Percentiles rank a stretch among this genome's conserved stretches.
Evolutionary conservation across 2,797 vertebrate genomes (phyloP).

Genomic region (Gymnopithys bicolor): DNA sequence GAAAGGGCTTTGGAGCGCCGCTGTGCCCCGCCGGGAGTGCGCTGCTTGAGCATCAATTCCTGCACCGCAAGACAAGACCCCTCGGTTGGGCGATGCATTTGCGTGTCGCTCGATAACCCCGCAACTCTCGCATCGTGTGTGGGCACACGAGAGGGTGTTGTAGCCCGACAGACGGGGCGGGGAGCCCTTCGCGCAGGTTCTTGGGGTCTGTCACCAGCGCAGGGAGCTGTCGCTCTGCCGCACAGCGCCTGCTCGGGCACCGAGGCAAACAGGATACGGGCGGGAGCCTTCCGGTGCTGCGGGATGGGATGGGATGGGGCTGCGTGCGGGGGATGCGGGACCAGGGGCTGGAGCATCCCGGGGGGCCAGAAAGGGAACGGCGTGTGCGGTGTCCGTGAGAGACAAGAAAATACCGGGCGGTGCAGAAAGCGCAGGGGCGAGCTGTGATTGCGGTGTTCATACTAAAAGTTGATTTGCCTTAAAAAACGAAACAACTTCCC

Average conservation of each 20-base stretch:
- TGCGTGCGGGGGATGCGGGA: not conserved
- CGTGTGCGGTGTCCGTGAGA: rapidly evolving
- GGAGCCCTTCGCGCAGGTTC: not conserved
- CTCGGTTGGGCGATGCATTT: rapidly evolving
- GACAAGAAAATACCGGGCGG: rapidly evolving
- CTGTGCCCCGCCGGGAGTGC: not conserved
- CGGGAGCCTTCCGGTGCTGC: not conserved
- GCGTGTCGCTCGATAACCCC: rapidly evolving
- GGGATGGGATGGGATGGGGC: no score
- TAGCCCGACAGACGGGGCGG: rapidly evolving
- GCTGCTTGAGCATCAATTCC: not conserved
- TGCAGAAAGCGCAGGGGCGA: not conserved
- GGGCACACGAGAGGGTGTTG: rapidly evolving
- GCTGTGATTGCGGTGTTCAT: not conserved
- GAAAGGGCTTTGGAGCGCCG: not conserved
- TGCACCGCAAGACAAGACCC: rapidly evolving
- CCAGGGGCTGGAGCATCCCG: not conserved
- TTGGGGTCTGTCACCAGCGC: rapidly evolving
- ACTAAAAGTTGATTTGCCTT: rapidly evolving
- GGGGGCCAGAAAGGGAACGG: not conserved
- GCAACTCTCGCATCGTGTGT: not conserved
- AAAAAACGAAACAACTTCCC: not conserved
- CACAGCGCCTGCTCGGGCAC: not conserved
- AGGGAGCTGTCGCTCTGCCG: rapidly evolving
- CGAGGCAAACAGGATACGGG: rapidly evolving